Base-by-base conservation (phyloP, 2,888 invertebrate species). In the Drosophila planitibia region DNA sequence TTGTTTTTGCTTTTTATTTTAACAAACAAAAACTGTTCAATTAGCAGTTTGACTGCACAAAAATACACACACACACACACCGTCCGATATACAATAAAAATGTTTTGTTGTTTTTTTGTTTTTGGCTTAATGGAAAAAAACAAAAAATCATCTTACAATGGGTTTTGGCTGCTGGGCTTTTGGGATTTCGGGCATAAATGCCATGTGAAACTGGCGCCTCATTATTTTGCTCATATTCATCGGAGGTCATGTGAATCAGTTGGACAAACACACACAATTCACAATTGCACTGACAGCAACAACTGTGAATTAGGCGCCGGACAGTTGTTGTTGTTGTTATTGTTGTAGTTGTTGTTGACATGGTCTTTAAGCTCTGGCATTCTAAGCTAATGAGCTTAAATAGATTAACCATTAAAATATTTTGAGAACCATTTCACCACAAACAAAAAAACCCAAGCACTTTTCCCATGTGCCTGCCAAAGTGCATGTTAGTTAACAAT, bases 161-260 rank as follows among this genome's bases (percentile, higher is more conserved):
- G 22, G n/a, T 63, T 63, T 52, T 54, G 47, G 47, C 64, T 47
- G 47, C 16, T 16, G 47, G 25, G 16, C 25, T 25, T 75, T 35
- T 35, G 10, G 32, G 54, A 62, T 63, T 57, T 64, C 35, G 41
- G 32, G 22, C 53, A 35, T 51, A 55, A 72, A 73, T 55, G 51
- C 16, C 59, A 63, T 66, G 77, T 61, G 66, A 71, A 55, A 33
- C 35, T 39, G 16, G 47, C 47, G 61, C 39, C 72, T 61, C 53
- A 72, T 71, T 63, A 52, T 58, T 58, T 44, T 44, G 33, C 62
- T 16, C 53, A 41, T 19, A 71, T 33, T 49, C 33, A 33, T 41
- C n/a, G 70, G 63, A 77, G 82, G 88, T 84, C 88, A 82, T 84
- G 84, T 72, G 85, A 87, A 89, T 57, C 70, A 73, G 64, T 78